These are phyloP conservation scores for Macropis europaea DNA, from an alignment of 2,888 invertebrate species.

Conservation along the genomic window DNA sequence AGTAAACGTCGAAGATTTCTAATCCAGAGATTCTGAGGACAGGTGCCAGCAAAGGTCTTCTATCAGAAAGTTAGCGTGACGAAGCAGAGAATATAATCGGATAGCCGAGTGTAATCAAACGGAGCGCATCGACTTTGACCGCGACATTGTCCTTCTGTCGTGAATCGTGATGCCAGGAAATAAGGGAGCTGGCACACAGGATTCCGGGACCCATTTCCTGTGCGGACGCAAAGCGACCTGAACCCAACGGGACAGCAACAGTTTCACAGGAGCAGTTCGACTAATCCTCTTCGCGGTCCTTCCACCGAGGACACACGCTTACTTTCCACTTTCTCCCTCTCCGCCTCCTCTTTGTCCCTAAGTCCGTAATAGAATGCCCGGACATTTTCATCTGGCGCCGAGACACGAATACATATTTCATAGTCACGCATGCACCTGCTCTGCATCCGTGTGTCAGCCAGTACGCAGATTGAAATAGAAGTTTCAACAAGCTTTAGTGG, in stretches of 20 bases:
- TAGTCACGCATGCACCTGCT: constrained; percentile 17
- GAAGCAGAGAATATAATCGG: constrained; percentile 56
- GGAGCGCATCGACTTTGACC: constrained; percentile 48
- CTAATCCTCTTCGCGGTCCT: constrained; percentile 51
- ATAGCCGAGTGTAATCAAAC: constrained; percentile 59
- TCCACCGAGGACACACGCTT: constrained; percentile 30
- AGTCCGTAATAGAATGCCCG: too few relatives aligned
- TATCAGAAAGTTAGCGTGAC: too few relatives aligned
- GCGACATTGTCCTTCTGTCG: constrained; percentile 20
- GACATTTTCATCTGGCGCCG: too few relatives aligned
- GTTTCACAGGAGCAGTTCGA: constrained; percentile 45
- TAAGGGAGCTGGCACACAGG: constrained; percentile 47
- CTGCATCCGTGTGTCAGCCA: constrained; percentile 18
- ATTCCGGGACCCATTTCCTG: constrained; percentile 33
- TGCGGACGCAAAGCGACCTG: constrained; percentile 35
- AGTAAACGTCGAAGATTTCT: too few relatives aligned
- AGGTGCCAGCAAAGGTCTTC: too few relatives aligned
- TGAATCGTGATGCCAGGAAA: constrained; percentile 50
- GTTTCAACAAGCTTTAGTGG: constrained; percentile 52
- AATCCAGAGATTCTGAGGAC: too few relatives aligned
- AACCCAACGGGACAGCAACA: constrained; percentile 28
- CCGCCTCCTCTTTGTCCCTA: too few relatives aligned
- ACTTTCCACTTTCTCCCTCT: constrained; percentile 16
- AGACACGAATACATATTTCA: too few relatives aligned
- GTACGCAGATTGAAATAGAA: constrained; percentile 30